Base-by-base conservation (phyloP, 2,888 invertebrate species). In the Cerceris rybyensis region DNA sequence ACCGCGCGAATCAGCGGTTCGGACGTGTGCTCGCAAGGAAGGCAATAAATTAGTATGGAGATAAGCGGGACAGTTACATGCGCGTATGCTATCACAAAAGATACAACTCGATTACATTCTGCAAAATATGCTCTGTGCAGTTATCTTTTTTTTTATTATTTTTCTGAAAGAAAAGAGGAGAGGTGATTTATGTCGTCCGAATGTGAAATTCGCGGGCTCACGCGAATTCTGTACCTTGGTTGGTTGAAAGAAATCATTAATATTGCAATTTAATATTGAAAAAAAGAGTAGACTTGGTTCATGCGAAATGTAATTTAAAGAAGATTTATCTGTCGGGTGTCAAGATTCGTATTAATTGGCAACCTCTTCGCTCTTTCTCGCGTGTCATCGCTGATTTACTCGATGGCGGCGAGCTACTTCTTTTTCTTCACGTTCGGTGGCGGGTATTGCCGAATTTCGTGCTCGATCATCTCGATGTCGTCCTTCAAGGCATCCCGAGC, bases 41-140 rank as follows among this genome's bases (percentile, higher is more conserved):
- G 55, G 64, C 75, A 66, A 83, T 83, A 81, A 85, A 83, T 85
- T 70, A 73, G 67, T 70, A 41, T 61, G 49, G 54, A 61, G 70
- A 61, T 70, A 71, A 68, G 58, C 41, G 16, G 17, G 67, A 78
- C 70, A 70, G 75, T 58, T 73, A 79, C 78, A 78, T 57, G 63
- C 63, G 49, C 68, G 60, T 43, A 67, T 55, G 46, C 58, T 50
- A 54, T 59, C 13, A 43, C 59, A 52, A 69, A 75, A 61, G 49
- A 9, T 50, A 57, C 14, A 54, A 65, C 41, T 50, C 58, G 60
- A 61, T 70, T 52, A 43, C 49, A 57, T 58, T 50, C 55, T 58
- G 57, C 49, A 39, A 67, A 67, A 50, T 64, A 59, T 4, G 28
- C 28, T 28, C 28, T 4, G 28, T 28, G 28, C 28, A 4, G 28